Conservation (phyloP, 1,140 invertebrate species). For the Sinella curviseta region DNA sequence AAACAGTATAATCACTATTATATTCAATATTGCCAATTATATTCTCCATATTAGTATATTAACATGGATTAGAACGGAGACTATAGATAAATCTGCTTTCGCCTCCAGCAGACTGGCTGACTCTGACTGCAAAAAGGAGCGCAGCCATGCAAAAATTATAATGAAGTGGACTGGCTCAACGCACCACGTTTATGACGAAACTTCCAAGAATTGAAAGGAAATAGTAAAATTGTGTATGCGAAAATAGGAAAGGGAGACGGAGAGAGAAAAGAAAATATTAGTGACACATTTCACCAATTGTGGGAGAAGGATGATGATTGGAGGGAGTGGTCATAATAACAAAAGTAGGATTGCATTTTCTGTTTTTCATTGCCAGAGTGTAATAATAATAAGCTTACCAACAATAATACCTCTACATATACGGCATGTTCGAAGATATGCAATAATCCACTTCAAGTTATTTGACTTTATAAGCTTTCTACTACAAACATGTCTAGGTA, state of each 20-base stretch:
- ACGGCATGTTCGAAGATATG: neutral
- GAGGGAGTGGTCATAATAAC: conserved; percentile 5
- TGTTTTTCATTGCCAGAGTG: neutral
- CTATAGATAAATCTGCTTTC: no score
- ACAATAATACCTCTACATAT: neutral
- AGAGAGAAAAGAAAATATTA: neutral
- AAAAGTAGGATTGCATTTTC: neutral
- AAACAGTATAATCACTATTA: no score
- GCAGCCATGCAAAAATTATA: no score
- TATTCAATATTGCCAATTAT: no score
- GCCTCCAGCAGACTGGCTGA: no score
- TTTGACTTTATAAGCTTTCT: no score
- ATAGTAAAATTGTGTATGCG: neutral
- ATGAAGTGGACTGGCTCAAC: no score
- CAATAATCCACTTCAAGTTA: no score
- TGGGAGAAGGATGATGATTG: neutral
- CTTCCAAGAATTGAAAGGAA: neutral
- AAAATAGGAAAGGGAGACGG: neutral
- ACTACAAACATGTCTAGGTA: no score
- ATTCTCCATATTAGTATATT: no score
- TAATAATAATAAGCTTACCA: neutral
- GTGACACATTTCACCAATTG: conserved; percentile 18
- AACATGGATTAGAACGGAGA: no score
- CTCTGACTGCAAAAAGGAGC: no score
- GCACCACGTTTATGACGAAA: neutral